Conservation (phyloP, 1,140 invertebrate genomes). For the Onthophagus taurus region DNA sequence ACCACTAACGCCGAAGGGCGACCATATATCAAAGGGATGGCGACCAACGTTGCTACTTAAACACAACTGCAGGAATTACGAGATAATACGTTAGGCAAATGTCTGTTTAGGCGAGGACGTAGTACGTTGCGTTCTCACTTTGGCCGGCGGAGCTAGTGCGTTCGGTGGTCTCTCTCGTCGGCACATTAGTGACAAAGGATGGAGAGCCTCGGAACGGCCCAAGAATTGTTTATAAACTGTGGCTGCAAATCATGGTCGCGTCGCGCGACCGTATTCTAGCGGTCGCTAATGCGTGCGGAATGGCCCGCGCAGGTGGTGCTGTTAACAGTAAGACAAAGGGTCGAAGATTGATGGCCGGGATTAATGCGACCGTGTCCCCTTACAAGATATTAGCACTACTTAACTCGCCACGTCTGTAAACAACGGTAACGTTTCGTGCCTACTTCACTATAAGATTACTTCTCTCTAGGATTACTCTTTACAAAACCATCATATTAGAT, state of each 20-base stretch:
- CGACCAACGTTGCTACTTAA: conserved; percentile 31
- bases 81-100: conserved; percentile 36
- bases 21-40: conserved; percentile 33
- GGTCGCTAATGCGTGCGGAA: conserved; percentile 27
- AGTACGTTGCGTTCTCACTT: neutral
- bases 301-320: conserved; percentile 23
- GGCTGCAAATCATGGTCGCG: conserved; percentile 25
- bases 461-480: no score
- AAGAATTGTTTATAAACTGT: conserved; percentile 18
- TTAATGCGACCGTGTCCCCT: conserved; percentile 7
- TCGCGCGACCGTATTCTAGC: conserved; percentile 22
- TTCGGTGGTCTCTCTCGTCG: conserved; percentile 9
- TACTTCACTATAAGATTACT: no score
- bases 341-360: conserved; percentile 11
- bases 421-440: no score
- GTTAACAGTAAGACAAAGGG: conserved; percentile 13
- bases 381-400: no score
- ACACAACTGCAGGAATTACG: conserved; percentile 34
- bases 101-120: conserved; percentile 26
- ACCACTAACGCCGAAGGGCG: no score
- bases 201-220: neutral
- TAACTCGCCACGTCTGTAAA: no score
- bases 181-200: neutral
- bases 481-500: no score
- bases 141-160: neutral